Base-by-base conservation (phyloP, 2,888 invertebrate species). In the Cerceris ruficornis region DNA sequence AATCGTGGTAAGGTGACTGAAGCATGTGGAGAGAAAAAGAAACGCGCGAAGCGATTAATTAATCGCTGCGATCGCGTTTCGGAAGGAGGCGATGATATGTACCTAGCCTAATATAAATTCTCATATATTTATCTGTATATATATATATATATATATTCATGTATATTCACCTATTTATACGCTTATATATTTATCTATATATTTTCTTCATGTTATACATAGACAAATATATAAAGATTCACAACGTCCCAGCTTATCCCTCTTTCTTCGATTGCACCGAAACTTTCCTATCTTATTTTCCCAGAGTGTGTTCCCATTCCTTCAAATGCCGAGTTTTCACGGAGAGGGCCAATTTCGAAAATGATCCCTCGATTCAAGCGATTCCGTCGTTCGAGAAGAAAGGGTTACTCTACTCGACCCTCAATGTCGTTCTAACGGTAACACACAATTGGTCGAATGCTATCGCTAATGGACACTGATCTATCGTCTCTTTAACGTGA, bases 11-110 rank as follows among this genome's bases (percentile, higher is more conserved):
- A 65, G 59, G 64, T 78, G 71, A 75, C 66, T 64, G 66, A 84
- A 84, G 80, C 78, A 75, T 54, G 60, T 78, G 70, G 59, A 72
- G 61, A 58, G 59, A 57, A 64, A 71, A 67, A 69, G 72, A 67
- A 50, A 68, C 28, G 50, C 28, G 58, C 60, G 61, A 78, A 61
- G 67, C 50, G 59, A 57, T 46, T 58, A 54, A 65, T 43, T 61
- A 52, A 58, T 60, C 76, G 57, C 59, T 49, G 69, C 60, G 59
- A 57, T 69, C 72, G 59, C 60, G 58, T 75, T 75, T 81, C 80
- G 87, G 86, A 89, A 88, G 87, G 86, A 89, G 86, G 87, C 88
- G 85, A 90, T 90, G 91, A 91, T 91, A 91, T 90, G 90, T 91
- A 86, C 81, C 90, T 90, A 91, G 82, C 71, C 90, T 90, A 90